A percentile compares a stretch with the other conserved stretches of the same genome.
phyloP scores from a whole-genome alignment of 2,888 invertebrate genomes.

The Magallana nippona region DNA sequence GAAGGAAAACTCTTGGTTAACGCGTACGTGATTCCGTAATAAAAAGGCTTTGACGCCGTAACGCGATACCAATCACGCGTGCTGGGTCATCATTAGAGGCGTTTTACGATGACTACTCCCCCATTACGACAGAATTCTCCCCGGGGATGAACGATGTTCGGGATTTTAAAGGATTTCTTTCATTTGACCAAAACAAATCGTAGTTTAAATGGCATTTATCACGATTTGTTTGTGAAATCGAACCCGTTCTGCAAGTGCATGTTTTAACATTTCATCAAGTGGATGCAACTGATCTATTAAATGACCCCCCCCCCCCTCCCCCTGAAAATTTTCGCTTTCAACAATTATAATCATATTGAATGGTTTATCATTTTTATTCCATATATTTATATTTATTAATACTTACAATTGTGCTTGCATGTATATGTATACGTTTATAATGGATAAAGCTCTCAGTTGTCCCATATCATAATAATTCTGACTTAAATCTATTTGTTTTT shows the following conservation, averaged over 20 bases:
- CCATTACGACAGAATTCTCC: not conserved
- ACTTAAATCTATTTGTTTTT: no score
- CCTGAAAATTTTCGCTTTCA: no score
- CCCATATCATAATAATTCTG: no score
- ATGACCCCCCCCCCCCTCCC: no score
- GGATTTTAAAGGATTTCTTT: not conserved
- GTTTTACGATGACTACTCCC: not conserved
- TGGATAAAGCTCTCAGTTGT: no score
- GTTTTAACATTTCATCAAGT: not conserved
- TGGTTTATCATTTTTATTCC: no score
- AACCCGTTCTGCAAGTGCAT: not conserved
- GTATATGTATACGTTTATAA: no score
- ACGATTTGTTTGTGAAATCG: slow-evolving; percentile 3
- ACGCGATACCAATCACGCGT: not conserved
- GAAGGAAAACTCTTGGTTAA: not conserved
- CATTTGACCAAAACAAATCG: not conserved
- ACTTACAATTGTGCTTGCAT: no score
- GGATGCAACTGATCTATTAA: no score
- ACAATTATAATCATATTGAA: no score
- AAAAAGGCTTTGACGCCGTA: not conserved
- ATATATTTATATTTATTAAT: no score
- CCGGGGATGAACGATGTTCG: not conserved
- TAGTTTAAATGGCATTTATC: slow-evolving; percentile 9
- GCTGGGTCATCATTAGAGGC: not conserved
- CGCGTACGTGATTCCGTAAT: slow-evolving; percentile 2